phyloP scores from a whole-genome alignment of 1,140 invertebrate species.

The Brachionus plicatilis region DNA sequence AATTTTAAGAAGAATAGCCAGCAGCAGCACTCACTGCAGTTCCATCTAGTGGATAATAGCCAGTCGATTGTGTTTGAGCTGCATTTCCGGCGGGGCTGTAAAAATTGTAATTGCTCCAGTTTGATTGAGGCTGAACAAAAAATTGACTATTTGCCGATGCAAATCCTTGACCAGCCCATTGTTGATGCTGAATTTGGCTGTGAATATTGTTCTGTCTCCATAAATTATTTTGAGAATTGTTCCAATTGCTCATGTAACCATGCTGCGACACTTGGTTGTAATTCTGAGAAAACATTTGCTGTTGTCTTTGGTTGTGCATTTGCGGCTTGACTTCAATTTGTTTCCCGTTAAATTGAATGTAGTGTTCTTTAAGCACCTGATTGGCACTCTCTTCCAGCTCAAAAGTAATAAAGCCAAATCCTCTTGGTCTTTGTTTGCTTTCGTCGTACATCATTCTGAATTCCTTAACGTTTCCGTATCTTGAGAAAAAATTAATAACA shows the following conservation, averaged over 20 bases:
- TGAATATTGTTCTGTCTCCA: conserved; percentile 3
- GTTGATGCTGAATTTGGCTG: not conserved
- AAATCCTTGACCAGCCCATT: not conserved
- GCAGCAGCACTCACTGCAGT: not conserved
- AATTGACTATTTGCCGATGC: conserved; percentile 5
- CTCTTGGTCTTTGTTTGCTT: conserved; percentile 1
- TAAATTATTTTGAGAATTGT: not conserved
- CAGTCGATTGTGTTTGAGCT: not conserved
- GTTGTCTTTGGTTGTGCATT: conserved; percentile 23
- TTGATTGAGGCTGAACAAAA: conserved; percentile 5
- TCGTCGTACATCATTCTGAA: conserved; percentile 16
- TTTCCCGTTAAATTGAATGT: conserved; percentile 24
- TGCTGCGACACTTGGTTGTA: not conserved
- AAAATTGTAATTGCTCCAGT: not conserved
- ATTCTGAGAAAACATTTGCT: conserved; percentile 24
- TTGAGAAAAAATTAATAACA: conserved; percentile 1
- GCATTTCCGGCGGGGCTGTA: not conserved
- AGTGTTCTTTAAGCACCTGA: conserved; percentile 5
- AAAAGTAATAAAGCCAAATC: conserved; percentile 36
- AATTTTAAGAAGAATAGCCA: conserved; percentile 20
- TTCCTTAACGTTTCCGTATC: conserved; percentile 11
- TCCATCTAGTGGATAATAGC: conserved; percentile 4
- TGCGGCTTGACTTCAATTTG: conserved; percentile 16
- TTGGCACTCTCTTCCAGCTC: not conserved
- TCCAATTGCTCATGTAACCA: conserved; percentile 12